Percentiles rank a stretch among this genome's conserved stretches.
These are phyloP conservation scores for Cylas formicarius DNA, from an alignment of 1,140 invertebrate species.

Conservation along the genomic window DNA sequence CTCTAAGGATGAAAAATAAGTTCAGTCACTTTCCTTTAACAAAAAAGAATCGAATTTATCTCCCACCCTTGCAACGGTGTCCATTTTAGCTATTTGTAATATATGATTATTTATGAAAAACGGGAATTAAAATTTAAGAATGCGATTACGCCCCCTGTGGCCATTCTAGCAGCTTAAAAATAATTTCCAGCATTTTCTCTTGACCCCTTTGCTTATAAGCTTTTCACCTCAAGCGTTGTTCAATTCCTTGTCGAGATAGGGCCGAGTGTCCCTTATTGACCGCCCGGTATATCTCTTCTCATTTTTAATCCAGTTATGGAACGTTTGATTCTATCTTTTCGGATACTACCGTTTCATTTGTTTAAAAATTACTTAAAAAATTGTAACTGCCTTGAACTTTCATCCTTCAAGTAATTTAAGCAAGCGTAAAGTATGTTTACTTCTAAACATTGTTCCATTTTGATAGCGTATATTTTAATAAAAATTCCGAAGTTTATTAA, in stretches of 20 bases:
- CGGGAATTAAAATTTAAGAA: no score
- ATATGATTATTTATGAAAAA: no score
- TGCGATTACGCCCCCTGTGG: no score
- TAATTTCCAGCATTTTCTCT: no score
- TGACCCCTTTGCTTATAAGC: not conserved
- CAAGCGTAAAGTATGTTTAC: slow-evolving; percentile 9
- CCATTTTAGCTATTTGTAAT: no score
- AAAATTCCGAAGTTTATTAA: no score
- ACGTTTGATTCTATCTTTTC: not conserved
- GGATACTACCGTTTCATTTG: not conserved
- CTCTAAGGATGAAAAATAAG: no score
- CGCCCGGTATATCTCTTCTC: no score
- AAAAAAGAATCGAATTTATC: not conserved
- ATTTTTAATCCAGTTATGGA: not conserved
- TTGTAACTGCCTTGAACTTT: slow-evolving; percentile 3
- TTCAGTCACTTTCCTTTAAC: no score
- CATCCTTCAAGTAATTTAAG: slow-evolving; percentile 1
- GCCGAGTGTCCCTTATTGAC: no score
- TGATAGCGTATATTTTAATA: slow-evolving; percentile 30
- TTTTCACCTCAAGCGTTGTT: not conserved
- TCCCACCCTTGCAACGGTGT: not conserved
- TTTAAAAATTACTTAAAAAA: not conserved
- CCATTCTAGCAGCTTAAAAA: no score
- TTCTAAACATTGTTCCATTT: slow-evolving; percentile 25
- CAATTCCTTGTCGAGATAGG: no score